Percentiles rank a stretch among this genome's conserved stretches.
Evolutionary conservation across 1,140 invertebrate genomes (phyloP).

Genomic region (Ylistrum balloti): DNA sequence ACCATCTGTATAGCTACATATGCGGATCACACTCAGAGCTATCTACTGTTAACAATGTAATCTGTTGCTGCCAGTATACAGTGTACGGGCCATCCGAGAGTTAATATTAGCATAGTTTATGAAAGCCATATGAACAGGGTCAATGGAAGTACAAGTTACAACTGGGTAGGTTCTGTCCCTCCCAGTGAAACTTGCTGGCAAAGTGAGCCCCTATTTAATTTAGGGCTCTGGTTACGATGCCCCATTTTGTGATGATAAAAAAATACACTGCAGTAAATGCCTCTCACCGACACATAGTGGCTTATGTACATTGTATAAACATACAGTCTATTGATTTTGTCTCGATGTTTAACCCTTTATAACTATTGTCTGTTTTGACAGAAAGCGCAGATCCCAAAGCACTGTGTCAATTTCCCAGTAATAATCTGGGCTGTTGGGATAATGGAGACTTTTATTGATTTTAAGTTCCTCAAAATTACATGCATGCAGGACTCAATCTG

Average conservation of each 20-base stretch:
- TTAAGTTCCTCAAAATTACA: constrained; percentile 40
- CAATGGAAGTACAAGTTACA: not conserved
- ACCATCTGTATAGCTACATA: constrained; percentile 34
- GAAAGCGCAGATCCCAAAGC: constrained; percentile 22
- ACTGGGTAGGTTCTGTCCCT: constrained; percentile 32
- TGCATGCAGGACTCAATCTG: constrained; percentile 32
- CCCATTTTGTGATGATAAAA: not conserved
- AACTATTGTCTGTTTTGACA: constrained; percentile 34
- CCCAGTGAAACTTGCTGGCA: not conserved
- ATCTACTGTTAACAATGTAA: constrained; percentile 40
- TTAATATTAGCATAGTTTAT: constrained; percentile 40
- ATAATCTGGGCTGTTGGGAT: constrained; percentile 38
- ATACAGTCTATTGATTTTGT: constrained; percentile 12
- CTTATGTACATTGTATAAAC: constrained; percentile 35
- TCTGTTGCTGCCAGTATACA: constrained; percentile 13
- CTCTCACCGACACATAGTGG: constrained; percentile 5
- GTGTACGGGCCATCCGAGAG: not conserved
- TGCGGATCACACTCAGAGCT: constrained; percentile 6
- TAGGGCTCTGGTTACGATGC: constrained; percentile 31
- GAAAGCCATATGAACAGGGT: constrained; percentile 37
- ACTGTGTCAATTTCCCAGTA: constrained; percentile 38
- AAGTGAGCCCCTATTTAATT: constrained; percentile 38
- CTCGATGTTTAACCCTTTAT: constrained; percentile 25
- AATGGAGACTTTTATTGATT: constrained; percentile 33
- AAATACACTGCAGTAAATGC: not conserved